These are phyloP conservation scores for Callorhinus ursinus DNA, from an alignment of 2,113 vertebrate genomes.

Conservation along the genomic window DNA sequence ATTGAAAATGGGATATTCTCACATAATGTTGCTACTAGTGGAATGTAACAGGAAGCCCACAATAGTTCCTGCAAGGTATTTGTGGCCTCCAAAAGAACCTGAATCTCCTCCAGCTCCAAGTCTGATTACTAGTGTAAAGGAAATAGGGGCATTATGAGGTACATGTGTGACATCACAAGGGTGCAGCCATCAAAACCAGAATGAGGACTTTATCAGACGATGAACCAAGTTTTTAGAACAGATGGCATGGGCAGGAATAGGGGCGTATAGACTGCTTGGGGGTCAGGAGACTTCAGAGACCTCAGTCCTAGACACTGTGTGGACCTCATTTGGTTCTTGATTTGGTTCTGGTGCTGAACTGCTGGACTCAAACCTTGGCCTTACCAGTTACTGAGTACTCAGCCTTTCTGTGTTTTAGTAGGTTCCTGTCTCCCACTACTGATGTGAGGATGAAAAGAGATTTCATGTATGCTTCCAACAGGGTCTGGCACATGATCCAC, in stretches of 20 bases:
- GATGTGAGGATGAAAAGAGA: background rate
- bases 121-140: background rate
- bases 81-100: background rate
- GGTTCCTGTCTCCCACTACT: background rate
- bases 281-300: background rate
- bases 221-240: background rate
- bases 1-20: rapidly evolving
- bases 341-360: background rate
- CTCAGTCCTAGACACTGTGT: rapidly evolving
- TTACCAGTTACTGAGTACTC: background rate
- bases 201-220: background rate
- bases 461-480: background rate
- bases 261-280: background rate
- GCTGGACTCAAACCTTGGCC: background rate
- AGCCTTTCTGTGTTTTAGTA: background rate
- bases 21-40: background rate
- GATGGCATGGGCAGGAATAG: no score
- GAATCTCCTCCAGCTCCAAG: background rate
- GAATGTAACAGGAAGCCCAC: background rate
- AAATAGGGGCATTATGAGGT: background rate
- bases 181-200: background rate
- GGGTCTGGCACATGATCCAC: background rate
- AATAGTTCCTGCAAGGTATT: rapidly evolving
- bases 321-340: background rate
- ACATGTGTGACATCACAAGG: rapidly evolving